Evolutionary conservation across 2,797 vertebrate genomes (phyloP).

Genomic region (Erpetoichthys calabaricus): DNA sequence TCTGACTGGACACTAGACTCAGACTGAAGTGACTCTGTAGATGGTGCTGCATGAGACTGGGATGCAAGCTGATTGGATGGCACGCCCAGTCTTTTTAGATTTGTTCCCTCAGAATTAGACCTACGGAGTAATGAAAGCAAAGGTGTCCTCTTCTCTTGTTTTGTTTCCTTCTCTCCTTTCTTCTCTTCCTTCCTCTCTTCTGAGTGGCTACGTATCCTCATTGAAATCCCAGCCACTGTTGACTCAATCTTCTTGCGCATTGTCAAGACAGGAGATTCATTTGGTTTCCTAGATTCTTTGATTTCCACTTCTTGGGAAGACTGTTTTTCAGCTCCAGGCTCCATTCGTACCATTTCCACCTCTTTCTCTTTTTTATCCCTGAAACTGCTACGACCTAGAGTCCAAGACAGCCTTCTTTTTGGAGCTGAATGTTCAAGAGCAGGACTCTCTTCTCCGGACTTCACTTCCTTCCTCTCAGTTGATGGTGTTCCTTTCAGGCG

Average conservation of each 20-base stretch:
- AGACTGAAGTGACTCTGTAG: constrained; percentile 79
- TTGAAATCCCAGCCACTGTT: constrained; percentile 77
- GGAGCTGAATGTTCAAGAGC: constrained; percentile 35
- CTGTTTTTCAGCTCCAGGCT: constrained; percentile 31
- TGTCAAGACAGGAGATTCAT: constrained; percentile 69
- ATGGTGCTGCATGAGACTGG: constrained; percentile 56
- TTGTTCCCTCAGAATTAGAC: constrained; percentile 75
- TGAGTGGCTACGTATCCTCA: constrained; percentile 71
- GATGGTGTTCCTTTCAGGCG: constrained; percentile 69
- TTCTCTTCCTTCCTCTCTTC: constrained; percentile 59
- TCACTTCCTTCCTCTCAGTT: constrained; percentile 59
- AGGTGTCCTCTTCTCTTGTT: constrained; percentile 57
- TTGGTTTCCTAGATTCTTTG: constrained; percentile 47
- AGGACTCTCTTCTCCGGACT: constrained; percentile 42
- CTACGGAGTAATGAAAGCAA: constrained; percentile 71
- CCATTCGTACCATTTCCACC: constrained; percentile 47
- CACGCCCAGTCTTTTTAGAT: constrained; percentile 45
- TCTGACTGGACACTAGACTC: constrained; percentile 68
- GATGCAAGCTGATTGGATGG: constrained; percentile 65
- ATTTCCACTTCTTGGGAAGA: constrained; percentile 29
- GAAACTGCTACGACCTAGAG: constrained; percentile 53
- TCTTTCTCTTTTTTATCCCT: constrained; percentile 63
- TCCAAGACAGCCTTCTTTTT: constrained; percentile 69
- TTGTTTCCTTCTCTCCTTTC: constrained; percentile 43
- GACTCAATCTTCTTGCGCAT: constrained; percentile 81